A percentile compares a stretch with the other conserved stretches of the same genome.
Conservation (phyloP, 2,113 vertebrate species). For the Parus major region DNA sequence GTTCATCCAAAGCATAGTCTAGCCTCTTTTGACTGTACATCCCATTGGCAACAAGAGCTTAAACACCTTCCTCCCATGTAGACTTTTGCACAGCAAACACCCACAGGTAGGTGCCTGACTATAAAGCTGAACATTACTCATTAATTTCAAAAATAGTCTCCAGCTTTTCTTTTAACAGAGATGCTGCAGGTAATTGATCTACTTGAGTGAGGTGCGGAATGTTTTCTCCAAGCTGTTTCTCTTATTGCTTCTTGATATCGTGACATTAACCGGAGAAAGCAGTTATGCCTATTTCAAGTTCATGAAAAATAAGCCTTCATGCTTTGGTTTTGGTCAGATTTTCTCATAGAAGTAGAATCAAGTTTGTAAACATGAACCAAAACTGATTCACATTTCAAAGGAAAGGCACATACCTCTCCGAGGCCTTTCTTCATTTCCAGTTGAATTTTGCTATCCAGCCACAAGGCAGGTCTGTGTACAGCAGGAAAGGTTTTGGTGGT, state of each 20-base stretch:
- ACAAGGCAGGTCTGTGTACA: background rate
- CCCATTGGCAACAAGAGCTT: background rate
- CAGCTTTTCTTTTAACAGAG: background rate
- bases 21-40: background rate
- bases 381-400: background rate
- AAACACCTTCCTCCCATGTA: background rate
- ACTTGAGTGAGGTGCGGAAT: background rate
- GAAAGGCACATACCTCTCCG: background rate
- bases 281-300: background rate
- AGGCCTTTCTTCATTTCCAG: background rate
- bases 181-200: background rate
- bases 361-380: background rate
- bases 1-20: background rate
- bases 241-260: background rate
- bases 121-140: background rate
- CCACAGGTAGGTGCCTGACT: background rate
- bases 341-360: background rate
- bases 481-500: background rate
- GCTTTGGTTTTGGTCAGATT: background rate
- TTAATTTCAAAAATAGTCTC: background rate
- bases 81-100: background rate
- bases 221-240: background rate
- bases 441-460: background rate
- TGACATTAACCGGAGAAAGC: background rate
- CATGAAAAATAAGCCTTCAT: background rate